These are phyloP conservation scores for Paramuricea clavata DNA, from an alignment of 92 coral and sea anemone species.

Conservation along the genomic window DNA sequence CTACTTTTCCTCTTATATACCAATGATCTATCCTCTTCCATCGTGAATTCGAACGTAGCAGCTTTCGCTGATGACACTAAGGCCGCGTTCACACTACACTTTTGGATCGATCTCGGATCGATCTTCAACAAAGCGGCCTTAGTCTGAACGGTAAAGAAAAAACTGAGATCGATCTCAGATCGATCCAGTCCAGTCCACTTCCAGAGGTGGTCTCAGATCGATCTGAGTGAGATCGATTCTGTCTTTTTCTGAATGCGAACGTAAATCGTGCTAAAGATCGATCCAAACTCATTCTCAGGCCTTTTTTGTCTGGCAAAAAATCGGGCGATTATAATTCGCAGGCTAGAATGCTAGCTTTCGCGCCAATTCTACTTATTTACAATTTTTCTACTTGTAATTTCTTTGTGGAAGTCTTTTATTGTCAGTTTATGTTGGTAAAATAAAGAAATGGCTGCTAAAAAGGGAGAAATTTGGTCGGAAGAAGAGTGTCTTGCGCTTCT, in stretches of 20 bases:
- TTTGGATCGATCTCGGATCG: too few species aligned
- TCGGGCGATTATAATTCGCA: constrained; percentile 38
- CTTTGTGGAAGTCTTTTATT: too few species aligned
- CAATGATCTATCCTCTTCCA: too few species aligned
- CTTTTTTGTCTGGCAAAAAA: not conserved
- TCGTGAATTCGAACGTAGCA: too few species aligned
- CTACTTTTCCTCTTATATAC: too few species aligned
- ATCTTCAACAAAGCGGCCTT: too few species aligned
- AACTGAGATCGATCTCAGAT: constrained; percentile 29
- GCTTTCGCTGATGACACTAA: too few species aligned
- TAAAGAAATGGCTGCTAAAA: constrained; percentile 19
- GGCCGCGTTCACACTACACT: too few species aligned
- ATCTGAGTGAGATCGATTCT: constrained; percentile 21
- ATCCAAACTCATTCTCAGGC: too few species aligned
- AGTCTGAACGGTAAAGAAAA: too few species aligned
- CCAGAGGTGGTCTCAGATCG: constrained; percentile 38
- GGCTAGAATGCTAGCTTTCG: constrained; percentile 2
- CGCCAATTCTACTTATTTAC: not conserved
- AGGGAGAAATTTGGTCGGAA: constrained; percentile 61
- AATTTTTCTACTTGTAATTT: not conserved
- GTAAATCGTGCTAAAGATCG: too few species aligned
- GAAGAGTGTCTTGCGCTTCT: constrained; percentile 50
- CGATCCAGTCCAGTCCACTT: constrained; percentile 25
- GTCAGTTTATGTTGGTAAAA: too few species aligned
- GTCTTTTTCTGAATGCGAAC: constrained; percentile 14